phyloP scores from a whole-genome alignment of 2,888 invertebrate genomes.

The Spodoptera exigua region DNA sequence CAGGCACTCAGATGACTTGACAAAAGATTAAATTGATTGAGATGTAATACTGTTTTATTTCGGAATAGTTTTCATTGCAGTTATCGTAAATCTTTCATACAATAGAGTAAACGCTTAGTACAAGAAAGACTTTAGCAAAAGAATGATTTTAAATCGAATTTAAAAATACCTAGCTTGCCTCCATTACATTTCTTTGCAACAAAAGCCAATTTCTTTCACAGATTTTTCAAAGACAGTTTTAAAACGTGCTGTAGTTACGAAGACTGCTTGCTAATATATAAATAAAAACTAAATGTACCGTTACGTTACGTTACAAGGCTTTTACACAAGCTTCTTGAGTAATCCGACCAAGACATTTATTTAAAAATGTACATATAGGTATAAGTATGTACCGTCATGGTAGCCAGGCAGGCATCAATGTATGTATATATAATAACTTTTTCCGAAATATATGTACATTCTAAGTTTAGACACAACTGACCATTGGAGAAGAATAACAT shows the following conservation, averaged over 20 bases:
- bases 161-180: not conserved
- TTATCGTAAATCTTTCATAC: no score
- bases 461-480: no score
- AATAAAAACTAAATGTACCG: slow-evolving; percentile 20
- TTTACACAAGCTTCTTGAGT: slow-evolving; percentile 37
- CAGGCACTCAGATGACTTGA: no score
- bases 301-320: slow-evolving; percentile 21
- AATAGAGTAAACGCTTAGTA: no score
- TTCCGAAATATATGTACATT: no score
- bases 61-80: no score
- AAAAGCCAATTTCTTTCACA: slow-evolving; percentile 23
- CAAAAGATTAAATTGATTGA: no score
- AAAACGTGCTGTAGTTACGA: slow-evolving; percentile 27
- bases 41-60: no score
- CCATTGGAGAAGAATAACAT: no score
- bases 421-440: no score
- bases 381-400: slow-evolving; percentile 55
- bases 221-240: slow-evolving; percentile 1
- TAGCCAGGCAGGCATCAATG: no score
- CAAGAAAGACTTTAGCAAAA: not conserved
- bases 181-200: slow-evolving; percentile 2
- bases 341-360: slow-evolving; percentile 47
- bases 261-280: slow-evolving; percentile 20
- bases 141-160: not conserved
- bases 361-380: slow-evolving; percentile 58